These are phyloP conservation scores for Oppia nitens DNA, from an alignment of 1,140 invertebrate genomes.

Conservation along the genomic window DNA sequence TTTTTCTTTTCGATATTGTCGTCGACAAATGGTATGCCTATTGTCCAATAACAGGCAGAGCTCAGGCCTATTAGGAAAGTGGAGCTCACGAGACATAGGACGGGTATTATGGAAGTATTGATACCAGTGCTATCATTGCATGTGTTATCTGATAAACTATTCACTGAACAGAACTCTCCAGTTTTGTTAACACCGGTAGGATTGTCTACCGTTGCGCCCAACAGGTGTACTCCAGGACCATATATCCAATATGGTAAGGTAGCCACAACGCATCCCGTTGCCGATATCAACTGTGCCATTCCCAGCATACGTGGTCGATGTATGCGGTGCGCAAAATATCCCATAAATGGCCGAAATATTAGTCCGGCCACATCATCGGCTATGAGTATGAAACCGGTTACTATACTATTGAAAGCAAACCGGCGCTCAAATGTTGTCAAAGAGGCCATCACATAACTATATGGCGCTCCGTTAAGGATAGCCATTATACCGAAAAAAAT, in stretches of 20 bases:
- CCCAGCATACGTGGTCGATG: conserved; percentile 50
- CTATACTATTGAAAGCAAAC: conserved; percentile 56
- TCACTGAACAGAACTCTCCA: conserved; percentile 1
- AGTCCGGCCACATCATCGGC: conserved; percentile 17
- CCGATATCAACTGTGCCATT: conserved; percentile 46
- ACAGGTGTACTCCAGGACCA: conserved; percentile 29
- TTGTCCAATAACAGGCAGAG: conserved; percentile 19
- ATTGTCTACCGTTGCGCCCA: not conserved
- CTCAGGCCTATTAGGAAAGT: conserved; percentile 20
- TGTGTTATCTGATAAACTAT: not conserved
- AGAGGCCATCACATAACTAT: not conserved
- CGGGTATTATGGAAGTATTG: conserved; percentile 10
- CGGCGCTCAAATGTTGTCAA: conserved; percentile 58
- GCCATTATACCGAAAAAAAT: not conserved
- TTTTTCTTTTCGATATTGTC: conserved; percentile 25
- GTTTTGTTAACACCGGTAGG: not conserved
- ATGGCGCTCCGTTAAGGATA: not conserved
- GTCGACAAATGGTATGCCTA: conserved; percentile 25
- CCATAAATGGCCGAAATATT: conserved; percentile 29
- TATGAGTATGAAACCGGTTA: conserved; percentile 38
- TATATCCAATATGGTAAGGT: conserved; percentile 48
- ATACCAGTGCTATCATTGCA: not conserved
- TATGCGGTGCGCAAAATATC: conserved; percentile 44
- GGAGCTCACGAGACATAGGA: conserved; percentile 14
- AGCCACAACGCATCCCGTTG: conserved; percentile 30